These are phyloP conservation scores for Zosterops borbonicus DNA, from an alignment of 2,113 vertebrate species.

Conservation along the genomic window DNA sequence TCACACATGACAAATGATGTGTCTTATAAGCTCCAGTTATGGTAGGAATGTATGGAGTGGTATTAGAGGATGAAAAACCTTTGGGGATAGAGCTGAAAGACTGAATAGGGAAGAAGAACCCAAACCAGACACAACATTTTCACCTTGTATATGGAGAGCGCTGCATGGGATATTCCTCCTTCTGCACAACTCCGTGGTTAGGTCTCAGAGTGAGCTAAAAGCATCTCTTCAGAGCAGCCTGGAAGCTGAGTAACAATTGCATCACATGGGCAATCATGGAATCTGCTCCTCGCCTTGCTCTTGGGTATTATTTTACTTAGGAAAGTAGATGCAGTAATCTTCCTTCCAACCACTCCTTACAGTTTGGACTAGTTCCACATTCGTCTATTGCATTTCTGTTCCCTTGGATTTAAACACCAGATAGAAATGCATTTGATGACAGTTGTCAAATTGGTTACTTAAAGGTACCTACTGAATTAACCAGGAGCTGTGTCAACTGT, in stretches of 20 bases:
- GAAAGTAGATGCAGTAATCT: neutral
- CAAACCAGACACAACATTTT: neutral
- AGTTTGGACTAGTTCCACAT: neutral
- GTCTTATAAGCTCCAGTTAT: neutral
- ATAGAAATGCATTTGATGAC: neutral
- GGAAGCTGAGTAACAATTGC: neutral
- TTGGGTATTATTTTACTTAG: constrained; percentile 22
- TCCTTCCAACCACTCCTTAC: neutral
- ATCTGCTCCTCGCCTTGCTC: neutral
- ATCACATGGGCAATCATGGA: neutral
- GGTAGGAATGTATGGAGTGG: neutral
- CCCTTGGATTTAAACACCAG: neutral
- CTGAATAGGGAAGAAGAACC: neutral
- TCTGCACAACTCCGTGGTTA: neutral
- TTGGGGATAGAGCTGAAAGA: neutral
- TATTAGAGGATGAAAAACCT: neutral
- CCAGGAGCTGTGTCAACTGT: neutral
- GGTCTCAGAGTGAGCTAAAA: neutral
- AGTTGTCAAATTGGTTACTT: neutral
- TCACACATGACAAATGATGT: neutral
- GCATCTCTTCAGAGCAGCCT: neutral
- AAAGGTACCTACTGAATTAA: neutral
- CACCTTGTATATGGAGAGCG: neutral
- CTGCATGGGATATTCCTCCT: neutral
- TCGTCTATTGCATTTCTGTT: neutral